phyloP scores from a whole-genome alignment of 2,797 vertebrate genomes.

The Loriculus beryllinus region DNA sequence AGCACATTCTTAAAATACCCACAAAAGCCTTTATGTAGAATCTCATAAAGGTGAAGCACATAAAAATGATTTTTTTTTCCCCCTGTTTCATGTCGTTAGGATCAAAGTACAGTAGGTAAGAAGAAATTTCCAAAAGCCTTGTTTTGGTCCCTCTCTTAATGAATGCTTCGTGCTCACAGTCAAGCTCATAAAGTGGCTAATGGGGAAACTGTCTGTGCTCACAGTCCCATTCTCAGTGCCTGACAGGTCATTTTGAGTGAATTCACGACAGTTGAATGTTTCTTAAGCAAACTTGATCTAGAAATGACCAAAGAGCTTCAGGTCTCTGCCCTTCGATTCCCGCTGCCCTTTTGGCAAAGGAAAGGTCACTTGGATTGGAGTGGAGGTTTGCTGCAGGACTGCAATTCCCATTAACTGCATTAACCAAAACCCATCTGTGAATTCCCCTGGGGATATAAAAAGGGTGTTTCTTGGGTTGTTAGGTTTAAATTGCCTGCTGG shows the following conservation, averaged over 20 bases:
- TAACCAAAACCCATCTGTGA: neutral
- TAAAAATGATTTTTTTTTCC: constrained; percentile 65
- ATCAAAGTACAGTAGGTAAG: constrained; percentile 78
- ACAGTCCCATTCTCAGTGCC: neutral
- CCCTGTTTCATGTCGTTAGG: constrained; percentile 69
- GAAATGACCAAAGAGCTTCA: neutral
- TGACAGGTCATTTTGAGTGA: neutral
- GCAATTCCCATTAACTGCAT: neutral
- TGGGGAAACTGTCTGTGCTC: neutral
- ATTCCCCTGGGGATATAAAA: neutral
- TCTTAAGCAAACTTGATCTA: neutral
- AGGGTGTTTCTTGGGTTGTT: neutral
- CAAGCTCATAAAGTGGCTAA: constrained; percentile 33
- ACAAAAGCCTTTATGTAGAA: constrained; percentile 82
- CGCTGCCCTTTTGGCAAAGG: neutral
- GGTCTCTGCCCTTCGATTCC: neutral
- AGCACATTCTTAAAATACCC: constrained; percentile 83
- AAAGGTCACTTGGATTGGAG: neutral
- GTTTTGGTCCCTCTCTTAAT: constrained; percentile 64
- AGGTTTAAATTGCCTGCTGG: neutral
- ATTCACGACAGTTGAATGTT: neutral
- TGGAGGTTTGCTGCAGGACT: neutral
- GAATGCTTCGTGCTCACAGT: constrained; percentile 40
- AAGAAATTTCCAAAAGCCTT: constrained; percentile 57
- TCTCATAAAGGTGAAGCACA: constrained; percentile 76